These are phyloP conservation scores for Drosophila nr. fundita DNA, from an alignment of 2,888 invertebrate species.

Conservation along the genomic window DNA sequence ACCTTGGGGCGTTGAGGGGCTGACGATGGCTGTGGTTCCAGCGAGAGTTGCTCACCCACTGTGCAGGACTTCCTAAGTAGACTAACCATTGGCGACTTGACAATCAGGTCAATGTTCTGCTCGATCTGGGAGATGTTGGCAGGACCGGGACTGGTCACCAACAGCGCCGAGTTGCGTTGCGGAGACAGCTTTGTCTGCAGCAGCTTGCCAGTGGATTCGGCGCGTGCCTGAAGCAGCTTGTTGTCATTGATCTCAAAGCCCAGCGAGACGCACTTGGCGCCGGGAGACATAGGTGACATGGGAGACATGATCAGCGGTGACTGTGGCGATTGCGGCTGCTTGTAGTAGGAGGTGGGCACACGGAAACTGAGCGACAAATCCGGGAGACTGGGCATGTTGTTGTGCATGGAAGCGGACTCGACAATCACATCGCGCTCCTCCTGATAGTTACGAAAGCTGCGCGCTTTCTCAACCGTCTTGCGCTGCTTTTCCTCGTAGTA, in stretches of 20 bases:
- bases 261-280: conserved; percentile 74
- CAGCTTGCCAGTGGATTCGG: conserved; percentile 62
- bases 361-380: conserved; percentile 81
- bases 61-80: conserved; percentile 80
- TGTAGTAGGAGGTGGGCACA: conserved; percentile 67
- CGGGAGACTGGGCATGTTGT: conserved; percentile 84
- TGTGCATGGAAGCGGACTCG: conserved; percentile 55
- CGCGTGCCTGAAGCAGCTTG: conserved; percentile 74
- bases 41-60: conserved; percentile 35
- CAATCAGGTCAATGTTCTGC: conserved; percentile 83
- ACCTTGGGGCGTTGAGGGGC: conserved; percentile 65
- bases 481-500: conserved; percentile 83
- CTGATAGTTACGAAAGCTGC: conserved; percentile 89
- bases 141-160: conserved; percentile 47
- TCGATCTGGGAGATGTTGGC: conserved; percentile 81
- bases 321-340: conserved; percentile 34
- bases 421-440: conserved; percentile 77
- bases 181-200: conserved; percentile 45
- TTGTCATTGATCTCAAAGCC: conserved; percentile 84
- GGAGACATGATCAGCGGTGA: conserved; percentile 41
- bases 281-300: conserved; percentile 46
- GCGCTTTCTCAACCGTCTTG: conserved; percentile 89
- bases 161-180: conserved; percentile 55
- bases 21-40: conserved; percentile 13
- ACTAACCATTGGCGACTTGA: conserved; percentile 83